Percentiles rank a stretch among this genome's conserved stretches.
Conservation (phyloP, 2,113 vertebrate genomes). For the Periophthalmodon schlosseri region DNA sequence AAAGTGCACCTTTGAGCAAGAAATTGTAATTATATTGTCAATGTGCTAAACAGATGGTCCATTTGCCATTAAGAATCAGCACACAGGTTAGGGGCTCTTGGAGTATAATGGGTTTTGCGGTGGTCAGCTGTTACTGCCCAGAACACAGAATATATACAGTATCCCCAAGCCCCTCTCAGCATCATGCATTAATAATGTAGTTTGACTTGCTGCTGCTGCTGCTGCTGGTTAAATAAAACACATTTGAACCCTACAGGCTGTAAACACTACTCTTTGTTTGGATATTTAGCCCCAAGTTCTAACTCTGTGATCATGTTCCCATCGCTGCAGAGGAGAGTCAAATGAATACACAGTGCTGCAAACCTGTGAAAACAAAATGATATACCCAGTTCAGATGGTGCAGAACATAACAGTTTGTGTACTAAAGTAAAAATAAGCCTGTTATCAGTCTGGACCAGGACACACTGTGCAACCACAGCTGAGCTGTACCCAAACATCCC, state of each 20-base stretch:
- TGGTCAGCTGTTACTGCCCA: neutral
- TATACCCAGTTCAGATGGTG: constrained; percentile 13
- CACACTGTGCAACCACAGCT: constrained; percentile 38
- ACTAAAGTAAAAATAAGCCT: constrained; percentile 30
- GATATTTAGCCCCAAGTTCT: constrained; percentile 30
- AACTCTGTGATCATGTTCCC: constrained; percentile 15
- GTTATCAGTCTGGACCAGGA: constrained; percentile 46
- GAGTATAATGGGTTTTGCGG: neutral
- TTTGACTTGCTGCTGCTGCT: constrained; percentile 2
- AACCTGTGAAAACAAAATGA: constrained; percentile 26
- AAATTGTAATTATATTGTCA: too few relatives aligned
- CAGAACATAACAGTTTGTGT: constrained; percentile 4
- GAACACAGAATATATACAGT: neutral
- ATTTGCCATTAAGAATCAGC: neutral
- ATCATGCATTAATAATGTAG: constrained; percentile 8
- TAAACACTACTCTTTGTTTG: constrained; percentile 8
- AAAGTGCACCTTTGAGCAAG: too few relatives aligned
- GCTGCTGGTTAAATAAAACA: constrained; percentile 25
- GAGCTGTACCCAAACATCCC: constrained; percentile 30
- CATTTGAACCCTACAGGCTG: neutral
- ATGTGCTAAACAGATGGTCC: neutral
- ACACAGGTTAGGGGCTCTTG: too few relatives aligned
- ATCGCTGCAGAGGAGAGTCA: constrained; percentile 5
- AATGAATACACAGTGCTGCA: constrained; percentile 12
- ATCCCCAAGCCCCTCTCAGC: constrained; percentile 5